A percentile compares a stretch with the other conserved stretches of the same genome.
These are phyloP conservation scores for Colletes collaris DNA, from an alignment of 2,888 invertebrate species.

Conservation along the genomic window DNA sequence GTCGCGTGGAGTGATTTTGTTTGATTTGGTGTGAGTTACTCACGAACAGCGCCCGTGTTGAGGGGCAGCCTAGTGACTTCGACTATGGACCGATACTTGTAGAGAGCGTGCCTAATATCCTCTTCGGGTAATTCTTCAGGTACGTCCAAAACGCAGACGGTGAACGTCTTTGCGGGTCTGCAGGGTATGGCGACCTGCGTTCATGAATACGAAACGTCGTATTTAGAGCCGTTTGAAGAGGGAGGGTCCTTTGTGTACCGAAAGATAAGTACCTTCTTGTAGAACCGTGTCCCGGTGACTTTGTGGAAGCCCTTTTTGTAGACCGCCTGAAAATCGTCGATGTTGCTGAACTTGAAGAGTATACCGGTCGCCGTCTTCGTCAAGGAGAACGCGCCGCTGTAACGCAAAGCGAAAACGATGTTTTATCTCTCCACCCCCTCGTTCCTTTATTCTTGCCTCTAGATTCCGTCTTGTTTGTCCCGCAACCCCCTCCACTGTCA, in stretches of 20 bases:
- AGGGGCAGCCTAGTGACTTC: slow-evolving; percentile 89
- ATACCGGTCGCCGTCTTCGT: slow-evolving; percentile 95
- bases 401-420: slow-evolving; percentile 41
- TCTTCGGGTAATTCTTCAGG: slow-evolving; percentile 94
- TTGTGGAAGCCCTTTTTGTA: slow-evolving; percentile 94
- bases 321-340: slow-evolving; percentile 93
- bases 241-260: slow-evolving; percentile 53
- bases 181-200: slow-evolving; percentile 91
- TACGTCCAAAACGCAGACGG: slow-evolving; percentile 91
- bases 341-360: slow-evolving; percentile 93
- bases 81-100: slow-evolving; percentile 91
- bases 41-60: slow-evolving; percentile 79
- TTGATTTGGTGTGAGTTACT: slow-evolving; percentile 59
- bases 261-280: slow-evolving; percentile 88
- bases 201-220: slow-evolving; percentile 64
- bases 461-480: background rate
- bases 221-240: slow-evolving; percentile 52
- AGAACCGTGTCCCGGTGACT: slow-evolving; percentile 93
- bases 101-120: slow-evolving; percentile 91
- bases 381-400: slow-evolving; percentile 91
- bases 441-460: background rate
- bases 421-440: slow-evolving; percentile 22
- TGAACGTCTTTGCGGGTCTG: slow-evolving; percentile 94
- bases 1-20: background rate
- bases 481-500: background rate